Evolutionary conservation across 2,797 vertebrate species (phyloP), one percentile per base, ranked within the genome.

Genomic region (Thamnophis elegans): DNA sequence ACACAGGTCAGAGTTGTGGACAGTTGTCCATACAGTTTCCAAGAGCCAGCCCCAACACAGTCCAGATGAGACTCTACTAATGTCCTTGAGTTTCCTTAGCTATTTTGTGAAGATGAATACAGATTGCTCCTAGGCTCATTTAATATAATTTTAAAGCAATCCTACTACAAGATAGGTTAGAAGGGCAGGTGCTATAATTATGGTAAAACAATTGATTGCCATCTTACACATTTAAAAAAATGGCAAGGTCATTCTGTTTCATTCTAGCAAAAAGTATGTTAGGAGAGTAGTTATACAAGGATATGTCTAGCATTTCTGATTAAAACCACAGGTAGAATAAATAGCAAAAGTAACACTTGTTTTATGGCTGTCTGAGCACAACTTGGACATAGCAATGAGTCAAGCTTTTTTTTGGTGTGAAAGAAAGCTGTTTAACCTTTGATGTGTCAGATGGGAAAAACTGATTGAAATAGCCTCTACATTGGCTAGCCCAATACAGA

Each of bases 401-500:
- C 12, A 88, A 91, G 89, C 93, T 94, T 94, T 82, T 95, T 96
- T 94, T 94, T 95, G 92, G 89, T 96, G 96, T 94, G 89, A 93
- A 92, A 93, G 93, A 96, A 95, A 93, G 94, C 89, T 92, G 73
- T 95, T 92, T 93, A 95, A 95, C 95, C 95, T 92, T 93, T 91
- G 92, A 94, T 94, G 94, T 96, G 92, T 96, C 96, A 95, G 90
- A 92, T 92, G 90, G 94, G 89, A 88, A n/a, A 90, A 95, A 94
- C 92, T 94, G 88, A 93, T 95, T 92, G 95, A 93, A 95, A 88
- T 59, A 4, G 89, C 14, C 87, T 47, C 9, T 56, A 65, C 26
- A 20, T 32, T 90, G 28, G 60, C 54, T 68, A 26, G 2, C 18
- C 26, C 53, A 32, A 32, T 87, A 28, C 11, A 32, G 16, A 22